These are phyloP conservation scores for Mesocentrotus franciscanus DNA, from an alignment of 53 echinoderm and acorn worm genomes.

Conservation along the genomic window DNA sequence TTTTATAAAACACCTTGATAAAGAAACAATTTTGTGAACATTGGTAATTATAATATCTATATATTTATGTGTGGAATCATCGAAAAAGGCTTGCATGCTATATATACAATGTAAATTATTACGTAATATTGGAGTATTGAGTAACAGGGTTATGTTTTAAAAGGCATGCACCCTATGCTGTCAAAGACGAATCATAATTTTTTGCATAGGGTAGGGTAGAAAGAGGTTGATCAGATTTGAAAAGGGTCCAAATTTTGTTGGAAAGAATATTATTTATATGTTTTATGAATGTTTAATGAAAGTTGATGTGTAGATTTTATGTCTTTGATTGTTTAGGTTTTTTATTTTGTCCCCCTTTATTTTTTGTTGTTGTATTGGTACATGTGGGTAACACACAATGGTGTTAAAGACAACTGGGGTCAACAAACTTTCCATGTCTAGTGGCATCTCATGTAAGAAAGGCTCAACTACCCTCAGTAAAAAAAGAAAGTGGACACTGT, in stretches of 20 bases:
- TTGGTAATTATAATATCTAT: conserved; percentile 31
- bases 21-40: not conserved
- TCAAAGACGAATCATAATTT: not conserved
- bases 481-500: too few relatives aligned
- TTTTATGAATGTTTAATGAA: too few relatives aligned
- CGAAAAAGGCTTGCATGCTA: conserved; percentile 3
- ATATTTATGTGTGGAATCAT: conserved; percentile 45
- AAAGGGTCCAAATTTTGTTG: not conserved
- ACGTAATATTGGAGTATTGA: conserved; percentile 23
- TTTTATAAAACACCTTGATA: conserved; percentile 58
- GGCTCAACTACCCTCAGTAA: too few relatives aligned
- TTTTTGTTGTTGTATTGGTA: not conserved
- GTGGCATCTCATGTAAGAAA: too few relatives aligned
- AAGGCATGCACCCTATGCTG: not conserved
- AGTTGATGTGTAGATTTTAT: not conserved
- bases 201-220: not conserved
- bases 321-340: not conserved
- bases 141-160: conserved; percentile 44
- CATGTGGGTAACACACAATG: not conserved
- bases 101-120: conserved; percentile 54
- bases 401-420: not conserved
- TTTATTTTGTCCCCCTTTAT: not conserved
- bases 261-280: not conserved
- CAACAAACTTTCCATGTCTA: not conserved
- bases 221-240: not conserved